Evolutionary conservation across 2,888 invertebrate genomes (phyloP).

Genomic region (Zele albiditarsus): DNA sequence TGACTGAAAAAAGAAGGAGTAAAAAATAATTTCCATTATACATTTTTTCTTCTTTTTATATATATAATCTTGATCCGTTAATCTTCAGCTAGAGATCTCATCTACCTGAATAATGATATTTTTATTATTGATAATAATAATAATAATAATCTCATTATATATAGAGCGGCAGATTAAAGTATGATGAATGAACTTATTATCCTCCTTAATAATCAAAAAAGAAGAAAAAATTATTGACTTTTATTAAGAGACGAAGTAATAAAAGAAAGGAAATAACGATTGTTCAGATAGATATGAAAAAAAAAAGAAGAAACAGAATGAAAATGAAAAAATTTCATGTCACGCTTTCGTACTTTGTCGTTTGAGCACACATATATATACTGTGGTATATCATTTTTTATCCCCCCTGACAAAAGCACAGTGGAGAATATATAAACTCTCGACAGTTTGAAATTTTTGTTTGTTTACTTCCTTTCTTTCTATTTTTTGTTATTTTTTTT

Average conservation of each 20-base stretch:
- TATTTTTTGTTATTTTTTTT: not conserved
- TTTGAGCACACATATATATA: not conserved
- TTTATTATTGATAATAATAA: not conserved
- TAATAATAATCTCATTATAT: not conserved
- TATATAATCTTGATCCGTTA: not conserved
- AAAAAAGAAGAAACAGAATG: not conserved
- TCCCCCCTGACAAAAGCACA: not conserved
- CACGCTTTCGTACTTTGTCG: not conserved
- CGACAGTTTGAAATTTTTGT: not conserved
- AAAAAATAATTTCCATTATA: not conserved
- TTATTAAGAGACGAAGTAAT: not conserved
- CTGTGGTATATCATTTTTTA: not conserved
- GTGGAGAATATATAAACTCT: not conserved
- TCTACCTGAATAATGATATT: not conserved
- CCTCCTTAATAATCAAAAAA: slow-evolving; percentile 10
- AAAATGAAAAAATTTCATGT: not conserved
- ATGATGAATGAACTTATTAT: slow-evolving; percentile 5
- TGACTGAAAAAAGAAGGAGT: slow-evolving; percentile 16
- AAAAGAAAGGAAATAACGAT: not conserved
- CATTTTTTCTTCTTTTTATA: not conserved
- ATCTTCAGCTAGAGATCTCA: not conserved
- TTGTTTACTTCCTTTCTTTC: not conserved
- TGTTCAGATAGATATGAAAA: not conserved
- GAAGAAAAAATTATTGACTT: not conserved
- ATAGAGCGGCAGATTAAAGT: not conserved